Percentiles rank a stretch among this genome's conserved stretches.
Conservation (phyloP, 2,113 vertebrate species). For the Leucoraja erinaceus region DNA sequence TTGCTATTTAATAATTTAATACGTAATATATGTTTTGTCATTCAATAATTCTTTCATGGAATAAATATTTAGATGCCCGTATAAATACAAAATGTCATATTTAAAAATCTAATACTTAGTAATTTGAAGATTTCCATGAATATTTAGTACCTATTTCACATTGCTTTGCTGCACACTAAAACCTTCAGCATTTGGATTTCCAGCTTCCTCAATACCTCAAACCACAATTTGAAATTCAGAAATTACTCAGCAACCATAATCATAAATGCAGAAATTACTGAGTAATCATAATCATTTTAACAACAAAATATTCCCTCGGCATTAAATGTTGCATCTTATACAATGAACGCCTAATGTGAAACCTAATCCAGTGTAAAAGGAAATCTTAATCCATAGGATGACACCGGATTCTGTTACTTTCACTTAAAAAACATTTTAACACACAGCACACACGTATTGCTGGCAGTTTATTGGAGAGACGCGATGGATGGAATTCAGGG, state of each 20-base stretch:
- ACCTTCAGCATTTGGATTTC: background rate
- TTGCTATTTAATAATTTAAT: background rate
- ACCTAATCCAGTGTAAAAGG: background rate
- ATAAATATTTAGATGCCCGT: background rate
- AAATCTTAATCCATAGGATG: background rate
- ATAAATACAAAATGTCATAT: background rate
- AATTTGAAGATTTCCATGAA: background rate
- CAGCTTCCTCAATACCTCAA: too few relatives aligned
- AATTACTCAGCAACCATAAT: too few relatives aligned
- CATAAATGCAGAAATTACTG: too few relatives aligned
- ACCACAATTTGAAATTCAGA: too few relatives aligned
- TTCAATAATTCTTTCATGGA: background rate
- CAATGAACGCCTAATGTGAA: background rate
- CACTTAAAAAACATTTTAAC: background rate
- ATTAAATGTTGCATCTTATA: background rate
- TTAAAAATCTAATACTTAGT: background rate
- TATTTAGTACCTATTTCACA: background rate
- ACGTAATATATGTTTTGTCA: background rate
- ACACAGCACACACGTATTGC: too few relatives aligned
- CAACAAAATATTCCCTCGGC: background rate
- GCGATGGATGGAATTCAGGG: too few relatives aligned
- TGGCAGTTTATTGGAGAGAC: too few relatives aligned
- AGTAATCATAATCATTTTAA: too few relatives aligned
- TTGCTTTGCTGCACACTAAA: background rate
- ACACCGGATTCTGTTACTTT: background rate